phyloP scores from a whole-genome alignment of 2,888 invertebrate genomes.

The Pristionchus fissidentatus region DNA sequence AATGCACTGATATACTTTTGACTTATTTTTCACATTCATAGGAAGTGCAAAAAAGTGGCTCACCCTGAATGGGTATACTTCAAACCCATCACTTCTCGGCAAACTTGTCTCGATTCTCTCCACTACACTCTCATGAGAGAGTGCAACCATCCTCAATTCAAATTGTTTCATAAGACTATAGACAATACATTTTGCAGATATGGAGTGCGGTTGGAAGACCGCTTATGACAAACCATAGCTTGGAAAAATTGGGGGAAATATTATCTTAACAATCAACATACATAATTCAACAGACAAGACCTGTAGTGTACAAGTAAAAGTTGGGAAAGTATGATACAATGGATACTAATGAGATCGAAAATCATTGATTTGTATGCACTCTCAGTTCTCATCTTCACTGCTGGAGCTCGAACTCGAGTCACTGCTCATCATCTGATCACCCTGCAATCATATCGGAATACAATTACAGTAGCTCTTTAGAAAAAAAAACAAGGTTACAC shows the following conservation, averaged over 20 bases:
- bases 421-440: slow-evolving; percentile 64
- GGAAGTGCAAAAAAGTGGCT: not conserved
- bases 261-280: not conserved
- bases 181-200: not conserved
- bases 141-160: not conserved
- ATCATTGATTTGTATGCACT: not conserved
- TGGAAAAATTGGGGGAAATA: not conserved
- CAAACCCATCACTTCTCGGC: slow-evolving; percentile 60
- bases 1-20: no score
- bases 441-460: not conserved
- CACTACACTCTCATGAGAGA: not conserved
- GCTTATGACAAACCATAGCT: not conserved
- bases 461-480: no score
- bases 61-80: slow-evolving; percentile 63
- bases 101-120: slow-evolving; percentile 47
- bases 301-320: not conserved
- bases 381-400: slow-evolving; percentile 60
- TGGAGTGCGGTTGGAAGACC: not conserved
- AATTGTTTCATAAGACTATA: not conserved
- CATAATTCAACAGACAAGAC: not conserved
- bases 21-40: not conserved
- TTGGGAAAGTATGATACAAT: not conserved
- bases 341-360: not conserved
- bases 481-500: no score
- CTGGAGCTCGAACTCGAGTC: slow-evolving; percentile 64